Conservation (phyloP, 2,888 invertebrate species). For the Strigamia maritima region DNA sequence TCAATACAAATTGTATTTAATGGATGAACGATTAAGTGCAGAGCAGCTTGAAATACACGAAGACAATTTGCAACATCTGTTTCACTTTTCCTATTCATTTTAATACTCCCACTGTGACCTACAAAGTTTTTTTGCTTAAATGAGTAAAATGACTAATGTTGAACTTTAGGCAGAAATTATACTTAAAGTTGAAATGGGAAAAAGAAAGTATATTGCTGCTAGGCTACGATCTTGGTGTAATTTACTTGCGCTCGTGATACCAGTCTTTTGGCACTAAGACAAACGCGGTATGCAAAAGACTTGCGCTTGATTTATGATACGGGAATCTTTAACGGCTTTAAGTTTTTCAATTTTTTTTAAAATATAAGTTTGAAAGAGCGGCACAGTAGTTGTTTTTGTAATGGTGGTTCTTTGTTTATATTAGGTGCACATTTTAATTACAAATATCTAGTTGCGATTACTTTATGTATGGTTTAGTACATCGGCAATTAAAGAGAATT, state of each 20-base stretch:
- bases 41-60: conserved; percentile 18
- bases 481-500: too few relatives aligned
- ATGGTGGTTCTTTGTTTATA: background rate
- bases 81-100: conserved; percentile 10
- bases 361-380: too few relatives aligned
- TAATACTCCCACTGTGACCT: background rate
- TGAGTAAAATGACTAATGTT: background rate
- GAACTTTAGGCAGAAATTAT: background rate
- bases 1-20: background rate
- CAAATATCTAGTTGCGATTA: too few relatives aligned
- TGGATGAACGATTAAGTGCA: background rate
- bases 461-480: too few relatives aligned
- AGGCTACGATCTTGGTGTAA: background rate
- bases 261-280: background rate
- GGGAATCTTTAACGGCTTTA: conserved; percentile 17
- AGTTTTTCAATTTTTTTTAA: background rate
- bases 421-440: too few relatives aligned
- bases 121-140: conserved; percentile 7
- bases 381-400: background rate
- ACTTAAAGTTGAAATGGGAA: background rate
- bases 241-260: conserved; percentile 17
- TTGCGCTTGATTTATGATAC: conserved; percentile 8
- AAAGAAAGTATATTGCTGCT: background rate
- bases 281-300: conserved; percentile 21
- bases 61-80: conserved; percentile 30